phyloP scores from a whole-genome alignment of 2,797 vertebrate genomes.

The Acanthis flammea region DNA sequence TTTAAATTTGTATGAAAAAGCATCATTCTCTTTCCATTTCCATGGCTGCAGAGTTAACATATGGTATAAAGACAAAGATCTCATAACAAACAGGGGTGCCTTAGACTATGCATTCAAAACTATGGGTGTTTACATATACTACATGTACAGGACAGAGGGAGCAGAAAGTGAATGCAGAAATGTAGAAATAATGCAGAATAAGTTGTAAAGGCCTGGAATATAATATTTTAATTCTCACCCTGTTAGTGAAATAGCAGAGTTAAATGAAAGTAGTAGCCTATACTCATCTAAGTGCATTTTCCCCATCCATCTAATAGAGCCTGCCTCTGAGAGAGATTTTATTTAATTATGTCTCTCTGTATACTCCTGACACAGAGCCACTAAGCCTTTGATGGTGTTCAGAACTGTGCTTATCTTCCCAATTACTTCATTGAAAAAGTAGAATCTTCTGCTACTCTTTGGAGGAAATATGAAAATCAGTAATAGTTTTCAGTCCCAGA shows the following conservation, averaged over 20 bases:
- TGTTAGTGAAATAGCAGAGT: not conserved
- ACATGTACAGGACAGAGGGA: not conserved
- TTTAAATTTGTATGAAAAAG: not conserved
- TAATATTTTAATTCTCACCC: not conserved
- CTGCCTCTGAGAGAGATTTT: not conserved
- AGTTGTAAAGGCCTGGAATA: not conserved
- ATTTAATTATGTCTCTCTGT: not conserved
- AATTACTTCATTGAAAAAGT: not conserved
- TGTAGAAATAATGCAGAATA: not conserved
- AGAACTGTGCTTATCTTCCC: not conserved
- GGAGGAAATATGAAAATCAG: not conserved
- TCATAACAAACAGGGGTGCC: not conserved
- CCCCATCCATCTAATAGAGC: not conserved
- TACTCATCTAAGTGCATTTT: not conserved
- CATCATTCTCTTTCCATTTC: not conserved
- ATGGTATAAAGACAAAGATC: not conserved
- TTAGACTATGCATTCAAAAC: accelerated
- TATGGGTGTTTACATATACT: not conserved
- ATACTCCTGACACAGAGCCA: not conserved
- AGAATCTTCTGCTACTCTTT: not conserved
- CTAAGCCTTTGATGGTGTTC: not conserved
- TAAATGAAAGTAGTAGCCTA: no score
- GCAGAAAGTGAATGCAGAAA: not conserved
- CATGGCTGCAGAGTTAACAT: not conserved
- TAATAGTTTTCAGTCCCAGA: not conserved